Evolutionary conservation across 2,888 invertebrate genomes (phyloP).

Genomic region (Tromatobia lineatoria): DNA sequence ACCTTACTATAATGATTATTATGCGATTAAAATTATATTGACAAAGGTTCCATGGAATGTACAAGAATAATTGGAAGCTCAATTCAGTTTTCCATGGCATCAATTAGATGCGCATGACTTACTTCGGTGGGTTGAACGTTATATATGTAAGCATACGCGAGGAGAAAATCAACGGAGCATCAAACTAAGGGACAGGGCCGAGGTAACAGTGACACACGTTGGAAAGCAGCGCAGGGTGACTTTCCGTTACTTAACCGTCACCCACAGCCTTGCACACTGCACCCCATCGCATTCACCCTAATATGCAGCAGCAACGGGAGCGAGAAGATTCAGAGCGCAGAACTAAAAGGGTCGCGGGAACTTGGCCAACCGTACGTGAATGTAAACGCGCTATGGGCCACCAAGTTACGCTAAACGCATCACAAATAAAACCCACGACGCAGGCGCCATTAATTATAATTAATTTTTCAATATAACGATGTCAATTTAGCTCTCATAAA

Average conservation of each 20-base stretch:
- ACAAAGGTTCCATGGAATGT: too few relatives aligned
- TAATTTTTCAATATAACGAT: conserved; percentile 4
- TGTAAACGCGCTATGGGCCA: neutral
- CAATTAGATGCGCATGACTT: neutral
- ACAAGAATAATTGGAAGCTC: neutral
- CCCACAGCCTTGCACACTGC: conserved; percentile 37
- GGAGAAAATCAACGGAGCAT: conserved; percentile 60
- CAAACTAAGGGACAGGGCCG: conserved; percentile 55
- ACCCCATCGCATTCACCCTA: conserved; percentile 49
- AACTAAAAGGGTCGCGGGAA: conserved; percentile 66
- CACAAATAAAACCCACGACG: conserved; percentile 9
- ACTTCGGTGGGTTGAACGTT: neutral
- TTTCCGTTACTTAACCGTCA: conserved; percentile 67
- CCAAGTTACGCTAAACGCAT: conserved; percentile 15
- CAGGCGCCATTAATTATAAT: conserved; percentile 13
- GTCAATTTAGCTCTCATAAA: neutral
- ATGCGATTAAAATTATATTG: too few relatives aligned
- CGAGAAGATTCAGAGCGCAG: conserved; percentile 57
- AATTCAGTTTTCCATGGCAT: neutral
- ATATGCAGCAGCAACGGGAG: conserved; percentile 20
- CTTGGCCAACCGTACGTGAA: conserved; percentile 49
- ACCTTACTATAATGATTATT: too few relatives aligned
- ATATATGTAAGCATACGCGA: neutral
- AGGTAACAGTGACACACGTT: conserved; percentile 50
- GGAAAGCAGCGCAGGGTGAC: conserved; percentile 62